Conservation (phyloP, 2,888 invertebrate species). For the Eupeodes luniger region DNA sequence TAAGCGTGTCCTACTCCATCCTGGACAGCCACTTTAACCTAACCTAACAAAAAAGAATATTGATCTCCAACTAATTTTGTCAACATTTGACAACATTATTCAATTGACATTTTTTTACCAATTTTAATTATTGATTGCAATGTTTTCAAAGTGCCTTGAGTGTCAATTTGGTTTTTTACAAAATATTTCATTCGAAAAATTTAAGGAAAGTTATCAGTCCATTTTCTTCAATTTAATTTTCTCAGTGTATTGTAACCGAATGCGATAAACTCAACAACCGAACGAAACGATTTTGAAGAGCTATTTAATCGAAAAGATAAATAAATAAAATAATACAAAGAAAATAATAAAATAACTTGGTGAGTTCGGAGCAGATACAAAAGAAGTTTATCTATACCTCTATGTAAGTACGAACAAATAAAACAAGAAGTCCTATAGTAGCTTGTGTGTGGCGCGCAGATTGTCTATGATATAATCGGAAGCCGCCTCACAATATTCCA, state of each 20-base stretch:
- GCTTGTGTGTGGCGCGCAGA: constrained; percentile 73
- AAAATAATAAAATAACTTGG: constrained; percentile 22
- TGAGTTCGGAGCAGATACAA: constrained; percentile 32
- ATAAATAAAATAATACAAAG: constrained; percentile 60
- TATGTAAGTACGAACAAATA: not conserved
- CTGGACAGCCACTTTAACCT: too few relatives aligned
- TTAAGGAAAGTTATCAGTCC: too few relatives aligned
- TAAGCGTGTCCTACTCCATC: too few relatives aligned
- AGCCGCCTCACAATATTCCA: constrained; percentile 65
- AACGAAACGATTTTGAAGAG: constrained; percentile 65
- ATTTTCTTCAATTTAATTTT: not conserved
- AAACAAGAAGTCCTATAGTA: constrained; percentile 32
- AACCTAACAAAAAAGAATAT: too few relatives aligned
- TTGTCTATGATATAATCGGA: constrained; percentile 75
- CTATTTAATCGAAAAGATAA: constrained; percentile 75
- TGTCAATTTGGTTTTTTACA: too few relatives aligned
- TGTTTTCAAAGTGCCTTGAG: too few relatives aligned
- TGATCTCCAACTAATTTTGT: too few relatives aligned
- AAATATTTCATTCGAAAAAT: too few relatives aligned
- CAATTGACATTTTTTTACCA: too few relatives aligned
- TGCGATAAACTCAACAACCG: constrained; percentile 37
- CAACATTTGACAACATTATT: too few relatives aligned
- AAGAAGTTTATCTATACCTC: constrained; percentile 43
- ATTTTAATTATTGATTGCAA: too few relatives aligned
- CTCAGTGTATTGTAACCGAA: not conserved